Base-by-base conservation (phyloP, 2,797 vertebrate species). In the Enteromius argenteus region DNA sequence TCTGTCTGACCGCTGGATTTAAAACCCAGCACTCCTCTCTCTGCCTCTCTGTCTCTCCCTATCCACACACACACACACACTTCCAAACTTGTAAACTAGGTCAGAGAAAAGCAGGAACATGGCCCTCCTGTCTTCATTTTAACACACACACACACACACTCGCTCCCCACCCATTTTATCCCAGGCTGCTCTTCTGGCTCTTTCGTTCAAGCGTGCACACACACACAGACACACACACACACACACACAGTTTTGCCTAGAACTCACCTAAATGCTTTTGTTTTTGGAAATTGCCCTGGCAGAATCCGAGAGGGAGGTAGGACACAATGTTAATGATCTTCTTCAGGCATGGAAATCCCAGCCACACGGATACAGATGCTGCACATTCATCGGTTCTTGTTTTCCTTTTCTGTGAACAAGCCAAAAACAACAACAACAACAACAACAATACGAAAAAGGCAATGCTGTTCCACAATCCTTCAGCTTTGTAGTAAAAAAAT, bases 241-340 rank as follows among this genome's bases (percentile, higher is more conserved):
- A 67, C 66, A 81, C 44, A 80, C 58, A 37, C 62, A 83, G 64
- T 49, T 64, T 64, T 83, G 77, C 79, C 77, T 82, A 91, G 89
- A 90, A 83, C 89, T 91, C 88, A 89, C 90, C 90, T 87, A 90
- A 89, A 91, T 90, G 91, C 90, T 90, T 92, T 93, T 90, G 90
- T 91, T 89, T 91, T 90, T 62, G 77, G 87, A 92, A 92, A 92
- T 90, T 86, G 86, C 82, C 89, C 90, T 87, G 90, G 85, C 84
- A 78, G 83, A 86, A 79, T 92, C 91, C 80, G 84, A 90, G 88
- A 91, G 90, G 91, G 87, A 91, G 83, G 91, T 91, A 89, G 81
- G 93, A 92, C 92, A 91, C 88, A 90, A 91, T 87, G 93, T 94
- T 94, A 94, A 95, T 94, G 93, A 94, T 93, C 93, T 93, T 93